Conservation (phyloP, 2,797 vertebrate genomes). For the Trachops cirrhosus region DNA sequence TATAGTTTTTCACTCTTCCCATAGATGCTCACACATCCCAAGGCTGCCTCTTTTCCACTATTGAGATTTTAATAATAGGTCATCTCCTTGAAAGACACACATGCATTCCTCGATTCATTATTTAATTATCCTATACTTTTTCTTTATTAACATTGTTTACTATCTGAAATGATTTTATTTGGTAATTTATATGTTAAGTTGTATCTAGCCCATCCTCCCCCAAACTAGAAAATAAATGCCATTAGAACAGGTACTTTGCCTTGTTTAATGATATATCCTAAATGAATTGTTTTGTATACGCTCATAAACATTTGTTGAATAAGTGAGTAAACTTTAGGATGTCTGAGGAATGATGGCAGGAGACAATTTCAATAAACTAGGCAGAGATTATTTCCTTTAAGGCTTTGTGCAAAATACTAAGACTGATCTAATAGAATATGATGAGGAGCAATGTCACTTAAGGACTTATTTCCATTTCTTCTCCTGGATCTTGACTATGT, state of each 20-base stretch:
- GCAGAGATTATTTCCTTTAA: not conserved
- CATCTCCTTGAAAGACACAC: not conserved
- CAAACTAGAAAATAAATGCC: not conserved
- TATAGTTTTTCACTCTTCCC: not conserved
- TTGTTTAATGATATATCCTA: not conserved
- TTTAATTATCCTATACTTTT: not conserved
- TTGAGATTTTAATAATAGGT: not conserved
- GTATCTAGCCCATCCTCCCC: not conserved
- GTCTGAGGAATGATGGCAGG: not conserved
- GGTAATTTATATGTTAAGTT: not conserved
- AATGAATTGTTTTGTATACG: not conserved
- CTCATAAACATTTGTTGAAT: not conserved
- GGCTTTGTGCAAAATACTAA: not conserved
- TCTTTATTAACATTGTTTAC: not conserved
- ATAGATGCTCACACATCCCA: not conserved
- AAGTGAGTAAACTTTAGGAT: not conserved
- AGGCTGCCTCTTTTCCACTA: not conserved
- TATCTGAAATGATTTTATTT: not conserved
- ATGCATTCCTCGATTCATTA: not conserved
- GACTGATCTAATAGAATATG: not conserved
- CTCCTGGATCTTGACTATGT: not conserved
- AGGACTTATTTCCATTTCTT: not conserved
- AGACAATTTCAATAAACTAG: not conserved
- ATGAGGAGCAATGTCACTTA: not conserved
- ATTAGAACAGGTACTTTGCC: not conserved